Conservation (phyloP, 2,113 vertebrate genomes). For the Carassius auratus region DNA sequence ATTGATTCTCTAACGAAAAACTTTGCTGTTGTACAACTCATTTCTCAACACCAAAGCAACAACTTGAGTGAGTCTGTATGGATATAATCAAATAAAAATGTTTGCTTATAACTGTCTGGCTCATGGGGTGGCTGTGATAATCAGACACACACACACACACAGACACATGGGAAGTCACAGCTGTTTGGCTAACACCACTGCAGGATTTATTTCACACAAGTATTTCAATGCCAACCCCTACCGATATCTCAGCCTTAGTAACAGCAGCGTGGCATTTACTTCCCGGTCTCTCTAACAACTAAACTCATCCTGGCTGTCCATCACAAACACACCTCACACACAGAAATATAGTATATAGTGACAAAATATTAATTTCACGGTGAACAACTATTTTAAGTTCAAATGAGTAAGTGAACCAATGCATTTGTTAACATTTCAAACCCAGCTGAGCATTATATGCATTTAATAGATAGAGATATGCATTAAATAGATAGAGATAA, state of each 20-base stretch:
- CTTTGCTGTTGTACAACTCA: neutral
- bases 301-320: neutral
- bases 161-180: neutral
- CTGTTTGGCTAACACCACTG: conserved; percentile 35
- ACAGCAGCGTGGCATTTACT: conserved; percentile 12
- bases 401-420: neutral
- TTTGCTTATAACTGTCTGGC: neutral
- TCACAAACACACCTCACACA: neutral
- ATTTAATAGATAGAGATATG: neutral
- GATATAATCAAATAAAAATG: neutral
- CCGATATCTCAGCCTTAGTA: neutral
- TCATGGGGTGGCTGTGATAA: conserved; percentile 18
- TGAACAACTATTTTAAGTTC: neutral
- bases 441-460: neutral
- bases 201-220: conserved; percentile 24
- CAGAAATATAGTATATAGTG: too few relatives aligned
- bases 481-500: neutral
- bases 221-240: neutral
- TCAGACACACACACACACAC: neutral
- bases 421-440: neutral
- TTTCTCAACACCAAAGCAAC: neutral
- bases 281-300: neutral
- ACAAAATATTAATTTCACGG: neutral
- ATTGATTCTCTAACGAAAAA: neutral
- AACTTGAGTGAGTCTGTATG: neutral